phyloP scores from a whole-genome alignment of 1,140 invertebrate species.

The Procambarus virginalis region DNA sequence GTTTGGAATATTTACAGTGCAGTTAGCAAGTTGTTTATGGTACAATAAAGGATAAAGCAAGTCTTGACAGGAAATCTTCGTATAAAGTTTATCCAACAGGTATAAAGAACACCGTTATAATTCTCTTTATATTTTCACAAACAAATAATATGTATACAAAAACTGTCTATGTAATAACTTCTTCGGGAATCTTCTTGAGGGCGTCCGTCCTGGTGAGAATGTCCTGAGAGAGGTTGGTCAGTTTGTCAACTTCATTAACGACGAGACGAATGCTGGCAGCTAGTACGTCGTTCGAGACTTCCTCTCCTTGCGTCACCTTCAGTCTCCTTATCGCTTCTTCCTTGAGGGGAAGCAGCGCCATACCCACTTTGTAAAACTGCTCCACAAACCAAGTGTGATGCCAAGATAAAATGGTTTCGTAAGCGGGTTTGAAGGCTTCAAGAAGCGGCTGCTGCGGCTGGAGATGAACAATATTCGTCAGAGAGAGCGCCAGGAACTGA shows the following conservation, averaged over 20 bases:
- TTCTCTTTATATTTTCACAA: background rate
- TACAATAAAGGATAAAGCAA: too few species aligned
- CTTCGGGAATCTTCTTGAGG: background rate
- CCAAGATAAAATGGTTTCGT: background rate
- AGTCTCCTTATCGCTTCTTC: background rate
- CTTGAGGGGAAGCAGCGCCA: constrained; percentile 30
- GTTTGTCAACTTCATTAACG: background rate
- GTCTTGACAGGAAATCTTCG: too few species aligned
- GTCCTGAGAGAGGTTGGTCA: constrained; percentile 20
- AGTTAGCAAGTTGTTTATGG: too few species aligned
- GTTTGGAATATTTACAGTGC: too few species aligned
- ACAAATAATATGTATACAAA: background rate
- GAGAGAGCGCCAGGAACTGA: constrained; percentile 21
- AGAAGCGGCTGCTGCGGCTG: background rate
- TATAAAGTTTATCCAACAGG: too few species aligned
- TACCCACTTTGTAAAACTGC: constrained; percentile 30
- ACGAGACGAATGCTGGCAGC: background rate
- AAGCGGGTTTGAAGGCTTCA: constrained; percentile 21
- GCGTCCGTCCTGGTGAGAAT: constrained; percentile 8
- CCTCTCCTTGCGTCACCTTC: background rate
- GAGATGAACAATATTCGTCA: background rate
- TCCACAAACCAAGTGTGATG: constrained; percentile 45
- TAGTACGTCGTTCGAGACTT: background rate
- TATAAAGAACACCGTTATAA: too few species aligned
- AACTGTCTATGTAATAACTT: constrained; percentile 21